Evolutionary conservation across 23 tunicate species (phyloP), one percentile per base, ranked within the genome.

Genomic region (Diplosoma virens): DNA sequence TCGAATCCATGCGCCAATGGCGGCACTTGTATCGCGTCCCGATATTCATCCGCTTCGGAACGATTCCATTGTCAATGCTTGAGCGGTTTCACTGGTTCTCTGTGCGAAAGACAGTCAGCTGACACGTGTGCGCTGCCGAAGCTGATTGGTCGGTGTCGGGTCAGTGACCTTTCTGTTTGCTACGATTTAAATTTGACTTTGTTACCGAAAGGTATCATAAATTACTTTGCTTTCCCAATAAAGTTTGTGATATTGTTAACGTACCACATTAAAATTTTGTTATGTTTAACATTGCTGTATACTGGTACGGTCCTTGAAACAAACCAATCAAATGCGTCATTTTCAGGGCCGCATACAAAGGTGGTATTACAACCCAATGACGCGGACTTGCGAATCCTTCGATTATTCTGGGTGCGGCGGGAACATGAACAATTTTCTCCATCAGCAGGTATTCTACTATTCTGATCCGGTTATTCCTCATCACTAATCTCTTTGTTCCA

Each of bases 1-100:
- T 79, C 96, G 20, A 89, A 82, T 55, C 96, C 96, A 0, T 89
- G 96, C 59, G 65, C 27, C 0, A 89, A 89, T 71, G 88, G 88
- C 16, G 96, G 96, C 14, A 82, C 84, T 1, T 89, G 96, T 60
- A 29, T 47, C 36, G 81, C 96, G 36, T 78, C 84, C 48, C 74
- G 80, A 20, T 89, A 26, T 63, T 72, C 88, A 26, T 82, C 88
- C 0, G 68, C 84, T 3, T 60, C 96, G 24, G 96, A 89, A 63
- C 47, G 82, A 9, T 89, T 89, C 75, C 48, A 37, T 16, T 89
- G 96, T 71, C 28, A 59, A 1, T 89, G 96, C 56, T 45, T 55
- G 0, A 55, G 52, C 47, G 84, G 84, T 47, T 89, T 47, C 73
- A 20, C 77, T 16, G 96, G 96, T 16, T 70, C 81, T 16, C 31